Evolutionary conservation across 2,797 vertebrate genomes (phyloP), one percentile per base, ranked within the genome.

Genomic region (Falco concolor): DNA sequence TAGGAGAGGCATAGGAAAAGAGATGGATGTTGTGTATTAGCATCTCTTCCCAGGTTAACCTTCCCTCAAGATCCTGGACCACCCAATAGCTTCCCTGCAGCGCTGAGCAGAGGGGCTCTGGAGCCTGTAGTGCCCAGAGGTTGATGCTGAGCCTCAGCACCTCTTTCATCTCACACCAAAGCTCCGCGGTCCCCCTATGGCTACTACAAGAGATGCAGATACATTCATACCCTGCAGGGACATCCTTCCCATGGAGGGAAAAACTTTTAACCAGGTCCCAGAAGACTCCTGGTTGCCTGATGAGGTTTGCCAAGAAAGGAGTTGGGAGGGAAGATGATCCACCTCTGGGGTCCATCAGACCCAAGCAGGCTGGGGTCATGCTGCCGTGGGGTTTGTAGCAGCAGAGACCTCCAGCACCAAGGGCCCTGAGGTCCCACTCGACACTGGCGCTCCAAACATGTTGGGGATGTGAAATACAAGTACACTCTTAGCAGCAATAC

Each of bases 401-500:
- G 38, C 47, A 49, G 73, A 69, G 27, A 65, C 10, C 24, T 47
- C 59, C 70, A 87, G n/a, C 81, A 65, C 17, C 0, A 3, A 68
- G 75, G 18, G 3, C 0, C 0, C 45, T 20, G 38, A 56, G 42
- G 40, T 87, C 21, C 27, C 5, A 3, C n/a, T 67, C 30, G 7
- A 22, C 0, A 0, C 34, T 57, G 49, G 10, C 56, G 11, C 59
- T 76, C 53, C 30, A 9, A 40, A 14, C 2, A 0, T 24, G 24
- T 2, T 52, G 32, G 21, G 21, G 23, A 49, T 42, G 12, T 8
- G 70, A 59, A 93, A 64, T 10, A 19, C 25, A 11, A 60, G 16
- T 42, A 14, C 3, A 1, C 7, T 22, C 23, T 40, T 63, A 28
- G 49, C 45, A 87, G 50, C 50, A 74, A 9, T 0, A 12, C 0